Evolutionary conservation across 2,888 invertebrate species (phyloP).

Genomic region (Brachyopa scutellaris): DNA sequence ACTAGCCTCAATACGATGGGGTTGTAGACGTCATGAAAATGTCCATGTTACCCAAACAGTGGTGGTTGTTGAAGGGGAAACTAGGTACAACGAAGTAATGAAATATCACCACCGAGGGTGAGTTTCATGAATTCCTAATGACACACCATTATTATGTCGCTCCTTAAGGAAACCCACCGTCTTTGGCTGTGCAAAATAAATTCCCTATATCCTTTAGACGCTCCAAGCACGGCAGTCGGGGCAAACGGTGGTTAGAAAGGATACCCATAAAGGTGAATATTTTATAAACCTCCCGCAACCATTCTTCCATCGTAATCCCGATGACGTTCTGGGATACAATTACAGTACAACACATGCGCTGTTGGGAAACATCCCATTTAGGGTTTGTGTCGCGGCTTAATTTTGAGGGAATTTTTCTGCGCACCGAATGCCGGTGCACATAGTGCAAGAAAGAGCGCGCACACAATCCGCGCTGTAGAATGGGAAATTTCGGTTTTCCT

Average conservation of each 20-base stretch:
- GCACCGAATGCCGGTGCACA: constrained; percentile 57
- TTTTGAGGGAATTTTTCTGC: constrained; percentile 38
- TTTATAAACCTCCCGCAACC: constrained; percentile 27
- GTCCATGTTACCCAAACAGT: no score
- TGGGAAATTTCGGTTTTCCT: constrained; percentile 35
- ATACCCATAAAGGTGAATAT: constrained; percentile 48
- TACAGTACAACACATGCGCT: constrained; percentile 21
- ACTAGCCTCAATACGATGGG: neutral
- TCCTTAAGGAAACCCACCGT: constrained; percentile 25
- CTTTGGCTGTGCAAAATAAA: constrained; percentile 12
- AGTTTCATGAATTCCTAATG: constrained; percentile 47
- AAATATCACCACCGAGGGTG: constrained; percentile 32
- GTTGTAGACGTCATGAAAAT: constrained; percentile 21
- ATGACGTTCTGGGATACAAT: constrained; percentile 13
- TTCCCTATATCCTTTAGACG: neutral
- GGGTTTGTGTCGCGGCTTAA: constrained; percentile 29
- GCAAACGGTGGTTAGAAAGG: neutral
- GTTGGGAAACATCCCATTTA: neutral
- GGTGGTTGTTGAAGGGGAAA: no score
- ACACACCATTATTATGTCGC: constrained; percentile 44
- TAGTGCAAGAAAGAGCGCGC: constrained; percentile 40
- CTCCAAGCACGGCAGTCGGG: neutral
- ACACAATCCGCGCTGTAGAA: constrained; percentile 5
- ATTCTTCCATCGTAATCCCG: neutral
- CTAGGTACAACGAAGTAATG: constrained; percentile 1